A percentile compares a stretch with the other conserved stretches of the same genome.
These are phyloP conservation scores for Tetropium fuscum DNA, from an alignment of 2,888 invertebrate genomes.

Conservation along the genomic window DNA sequence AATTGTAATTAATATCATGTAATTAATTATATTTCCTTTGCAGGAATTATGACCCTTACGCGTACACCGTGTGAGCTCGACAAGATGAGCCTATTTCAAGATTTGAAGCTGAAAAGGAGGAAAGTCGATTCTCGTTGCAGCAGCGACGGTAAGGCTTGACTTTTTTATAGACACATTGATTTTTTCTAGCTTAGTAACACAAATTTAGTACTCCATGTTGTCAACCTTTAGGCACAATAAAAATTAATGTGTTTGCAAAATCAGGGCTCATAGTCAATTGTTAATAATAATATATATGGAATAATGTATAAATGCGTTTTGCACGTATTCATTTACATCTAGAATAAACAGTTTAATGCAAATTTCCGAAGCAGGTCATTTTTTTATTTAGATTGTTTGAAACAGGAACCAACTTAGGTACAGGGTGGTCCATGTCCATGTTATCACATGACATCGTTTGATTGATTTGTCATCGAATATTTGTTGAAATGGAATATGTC, in stretches of 20 bases:
- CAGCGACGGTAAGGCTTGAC: constrained; percentile 84
- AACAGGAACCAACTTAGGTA: no score
- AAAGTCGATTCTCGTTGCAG: constrained; percentile 97
- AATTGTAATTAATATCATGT: neutral
- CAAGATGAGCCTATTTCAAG: constrained; percentile 99
- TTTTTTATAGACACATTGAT: constrained; percentile 25
- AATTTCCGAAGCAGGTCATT: no score
- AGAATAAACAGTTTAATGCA: no score
- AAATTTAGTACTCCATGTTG: constrained; percentile 6
- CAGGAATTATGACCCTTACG: constrained; percentile 98
- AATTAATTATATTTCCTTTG: constrained; percentile 44
- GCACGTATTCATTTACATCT: no score
- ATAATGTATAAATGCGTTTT: no score
- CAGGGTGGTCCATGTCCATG: no score
- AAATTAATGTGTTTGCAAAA: constrained; percentile 28
- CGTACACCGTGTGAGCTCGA: constrained; percentile 97
- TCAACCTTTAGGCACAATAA: constrained; percentile 27
- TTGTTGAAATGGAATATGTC: no score
- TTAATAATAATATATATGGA: no score
- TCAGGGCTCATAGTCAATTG: constrained; percentile 15
- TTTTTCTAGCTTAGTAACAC: constrained; percentile 27
- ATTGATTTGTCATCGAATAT: no score
- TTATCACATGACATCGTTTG: no score
- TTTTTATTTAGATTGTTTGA: no score
- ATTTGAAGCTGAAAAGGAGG: constrained; percentile 97